Evolutionary conservation across 1,140 invertebrate species (phyloP).

Genomic region (Platorchestia sp.): DNA sequence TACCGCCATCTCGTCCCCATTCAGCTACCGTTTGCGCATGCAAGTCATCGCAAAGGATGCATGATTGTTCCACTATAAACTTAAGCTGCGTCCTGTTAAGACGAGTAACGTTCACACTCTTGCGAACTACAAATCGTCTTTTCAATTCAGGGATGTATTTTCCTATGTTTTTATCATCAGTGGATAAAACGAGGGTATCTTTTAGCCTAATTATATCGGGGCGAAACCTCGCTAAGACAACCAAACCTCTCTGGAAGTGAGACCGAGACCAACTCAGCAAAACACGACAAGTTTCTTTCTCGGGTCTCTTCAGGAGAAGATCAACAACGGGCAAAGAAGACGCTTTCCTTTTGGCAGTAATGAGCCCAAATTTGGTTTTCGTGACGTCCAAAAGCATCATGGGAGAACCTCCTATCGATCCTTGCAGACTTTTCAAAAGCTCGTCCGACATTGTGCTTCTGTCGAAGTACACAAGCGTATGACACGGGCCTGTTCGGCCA

Average conservation of each 20-base stretch:
- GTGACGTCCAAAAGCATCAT: constrained; percentile 63
- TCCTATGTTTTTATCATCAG: constrained; percentile 60
- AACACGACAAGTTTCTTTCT: constrained; percentile 59
- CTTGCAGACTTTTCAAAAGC: constrained; percentile 6
- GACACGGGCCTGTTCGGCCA: constrained; percentile 54
- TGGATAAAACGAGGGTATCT: constrained; percentile 60
- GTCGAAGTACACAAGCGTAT: constrained; percentile 63
- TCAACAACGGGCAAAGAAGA: constrained; percentile 58
- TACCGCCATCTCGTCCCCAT: constrained; percentile 55
- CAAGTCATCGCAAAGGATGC: constrained; percentile 50
- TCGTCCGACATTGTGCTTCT: constrained; percentile 55
- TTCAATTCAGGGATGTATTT: constrained; percentile 61
- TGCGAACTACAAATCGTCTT: constrained; percentile 59
- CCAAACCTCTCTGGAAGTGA: constrained; percentile 60
- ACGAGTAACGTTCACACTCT: neutral
- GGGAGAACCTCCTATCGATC: constrained; percentile 22
- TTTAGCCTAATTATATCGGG: constrained; percentile 57
- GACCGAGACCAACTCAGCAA: constrained; percentile 60
- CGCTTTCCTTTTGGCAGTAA: constrained; percentile 55
- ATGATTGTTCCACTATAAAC: constrained; percentile 59
- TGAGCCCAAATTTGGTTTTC: constrained; percentile 57
- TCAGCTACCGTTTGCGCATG: constrained; percentile 55
- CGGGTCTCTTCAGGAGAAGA: constrained; percentile 56
- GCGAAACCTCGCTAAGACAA: constrained; percentile 59
- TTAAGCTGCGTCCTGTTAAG: neutral